Evolutionary conservation across 2,888 invertebrate species (phyloP).

Genomic region (Chymomyza amoena): DNA sequence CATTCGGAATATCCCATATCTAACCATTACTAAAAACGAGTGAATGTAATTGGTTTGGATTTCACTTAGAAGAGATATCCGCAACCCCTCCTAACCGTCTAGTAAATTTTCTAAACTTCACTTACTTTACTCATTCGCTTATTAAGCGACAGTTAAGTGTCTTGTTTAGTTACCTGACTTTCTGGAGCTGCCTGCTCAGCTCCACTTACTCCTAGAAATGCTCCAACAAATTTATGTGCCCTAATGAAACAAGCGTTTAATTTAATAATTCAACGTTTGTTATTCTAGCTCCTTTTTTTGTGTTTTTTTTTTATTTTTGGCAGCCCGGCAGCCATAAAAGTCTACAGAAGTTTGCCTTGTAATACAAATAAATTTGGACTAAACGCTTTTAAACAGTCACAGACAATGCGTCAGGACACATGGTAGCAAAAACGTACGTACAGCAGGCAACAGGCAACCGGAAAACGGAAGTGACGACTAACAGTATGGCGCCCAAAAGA

Average conservation of each 20-base stretch:
- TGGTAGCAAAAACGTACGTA: not conserved
- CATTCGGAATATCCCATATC: too few relatives aligned
- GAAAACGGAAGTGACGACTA: slow-evolving; percentile 18
- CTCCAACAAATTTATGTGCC: slow-evolving; percentile 29
- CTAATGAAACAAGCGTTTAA: slow-evolving; percentile 41
- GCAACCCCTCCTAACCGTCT: not conserved
- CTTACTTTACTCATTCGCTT: not conserved
- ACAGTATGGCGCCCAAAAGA: not conserved
- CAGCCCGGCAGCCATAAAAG: slow-evolving; percentile 6
- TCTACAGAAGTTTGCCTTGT: slow-evolving; percentile 24
- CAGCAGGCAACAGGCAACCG: not conserved
- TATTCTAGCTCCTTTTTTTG: not conserved
- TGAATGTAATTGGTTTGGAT: too few relatives aligned
- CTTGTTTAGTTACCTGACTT: not conserved
- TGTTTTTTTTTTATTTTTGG: not conserved
- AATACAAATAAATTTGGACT: slow-evolving; percentile 60
- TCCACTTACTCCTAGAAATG: not conserved
- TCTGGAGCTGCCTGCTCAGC: not conserved
- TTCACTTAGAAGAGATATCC: too few relatives aligned
- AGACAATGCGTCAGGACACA: slow-evolving; percentile 31
- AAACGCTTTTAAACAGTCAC: slow-evolving; percentile 60
- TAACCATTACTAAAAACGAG: too few relatives aligned
- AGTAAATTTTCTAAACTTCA: not conserved
- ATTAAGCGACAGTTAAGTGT: not conserved
- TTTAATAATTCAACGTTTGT: slow-evolving; percentile 53